Percentiles rank a stretch among this genome's conserved stretches.
phyloP scores from a whole-genome alignment of 2,113 vertebrate species.

The Gadus macrocephalus region DNA sequence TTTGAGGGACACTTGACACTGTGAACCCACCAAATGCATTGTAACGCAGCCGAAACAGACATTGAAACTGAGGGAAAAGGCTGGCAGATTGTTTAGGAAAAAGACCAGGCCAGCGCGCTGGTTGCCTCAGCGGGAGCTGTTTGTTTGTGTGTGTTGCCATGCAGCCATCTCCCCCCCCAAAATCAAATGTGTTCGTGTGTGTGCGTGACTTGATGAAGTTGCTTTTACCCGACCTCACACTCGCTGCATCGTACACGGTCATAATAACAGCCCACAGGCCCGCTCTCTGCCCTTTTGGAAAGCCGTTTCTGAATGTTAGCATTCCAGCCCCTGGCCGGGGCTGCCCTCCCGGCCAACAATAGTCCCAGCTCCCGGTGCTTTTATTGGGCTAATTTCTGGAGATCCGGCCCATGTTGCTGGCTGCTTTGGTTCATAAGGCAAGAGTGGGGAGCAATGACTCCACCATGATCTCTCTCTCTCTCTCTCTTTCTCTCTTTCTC shows the following conservation, averaged over 20 bases:
- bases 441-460: conserved; percentile 30
- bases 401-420: conserved; percentile 30
- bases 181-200: no score
- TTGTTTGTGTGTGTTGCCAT: no score
- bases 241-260: no score
- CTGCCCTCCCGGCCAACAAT: conserved; percentile 34
- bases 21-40: conserved; percentile 7
- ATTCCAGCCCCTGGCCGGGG: conserved; percentile 10
- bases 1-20: conserved; percentile 40
- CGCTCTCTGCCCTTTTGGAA: neutral
- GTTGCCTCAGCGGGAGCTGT: neutral
- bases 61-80: neutral
- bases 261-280: neutral
- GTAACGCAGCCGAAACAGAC: neutral
- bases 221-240: neutral
- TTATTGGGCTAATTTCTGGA: conserved; percentile 35
- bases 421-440: conserved; percentile 42
- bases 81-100: neutral
- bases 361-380: conserved; percentile 25
- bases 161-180: no score
- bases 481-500: neutral
- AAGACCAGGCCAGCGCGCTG: neutral
- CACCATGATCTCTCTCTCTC: conserved; percentile 38
- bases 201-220: no score
- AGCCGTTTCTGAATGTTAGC: conserved; percentile 2